These are phyloP conservation scores for Mormyrops attenuatus DNA, from an alignment of 2,797 vertebrate species.

Conservation along the genomic window DNA sequence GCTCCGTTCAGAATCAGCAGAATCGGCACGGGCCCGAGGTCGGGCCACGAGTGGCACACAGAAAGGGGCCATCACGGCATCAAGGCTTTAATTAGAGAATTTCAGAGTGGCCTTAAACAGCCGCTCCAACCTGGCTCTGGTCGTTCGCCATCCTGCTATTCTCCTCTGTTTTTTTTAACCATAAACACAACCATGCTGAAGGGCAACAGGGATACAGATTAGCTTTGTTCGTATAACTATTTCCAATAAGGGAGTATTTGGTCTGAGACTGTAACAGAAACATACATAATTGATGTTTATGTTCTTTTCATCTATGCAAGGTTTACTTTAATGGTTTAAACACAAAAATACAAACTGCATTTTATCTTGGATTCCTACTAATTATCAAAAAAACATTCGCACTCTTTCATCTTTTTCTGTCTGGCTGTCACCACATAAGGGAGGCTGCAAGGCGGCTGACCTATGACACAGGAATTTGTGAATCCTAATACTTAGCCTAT, in stretches of 20 bases:
- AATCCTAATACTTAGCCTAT: neutral
- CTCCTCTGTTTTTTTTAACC: neutral
- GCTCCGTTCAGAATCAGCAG: slow-evolving; percentile 46
- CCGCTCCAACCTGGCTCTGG: neutral
- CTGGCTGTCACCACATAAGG: neutral
- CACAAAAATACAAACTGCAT: neutral
- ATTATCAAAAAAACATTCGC: neutral
- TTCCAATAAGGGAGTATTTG: neutral
- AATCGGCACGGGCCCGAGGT: slow-evolving; percentile 20
- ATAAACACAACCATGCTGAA: neutral
- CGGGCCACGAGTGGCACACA: slow-evolving; percentile 40
- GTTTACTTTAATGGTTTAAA: slow-evolving; percentile 4
- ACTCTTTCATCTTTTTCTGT: slow-evolving; percentile 7
- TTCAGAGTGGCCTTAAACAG: slow-evolving; percentile 23
- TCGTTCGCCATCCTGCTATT: neutral
- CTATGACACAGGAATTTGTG: slow-evolving; percentile 5
- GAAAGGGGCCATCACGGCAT: neutral
- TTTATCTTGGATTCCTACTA: slow-evolving; percentile 7
- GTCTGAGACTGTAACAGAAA: neutral
- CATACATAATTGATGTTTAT: slow-evolving; percentile 6
- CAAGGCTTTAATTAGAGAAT: slow-evolving; percentile 36
- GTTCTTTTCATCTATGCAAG: slow-evolving; percentile 9
- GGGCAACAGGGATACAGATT: neutral
- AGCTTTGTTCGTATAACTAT: neutral
- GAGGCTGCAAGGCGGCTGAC: neutral